Conservation (phyloP, 2,888 invertebrate species). For the Amblyteles armatorius region DNA sequence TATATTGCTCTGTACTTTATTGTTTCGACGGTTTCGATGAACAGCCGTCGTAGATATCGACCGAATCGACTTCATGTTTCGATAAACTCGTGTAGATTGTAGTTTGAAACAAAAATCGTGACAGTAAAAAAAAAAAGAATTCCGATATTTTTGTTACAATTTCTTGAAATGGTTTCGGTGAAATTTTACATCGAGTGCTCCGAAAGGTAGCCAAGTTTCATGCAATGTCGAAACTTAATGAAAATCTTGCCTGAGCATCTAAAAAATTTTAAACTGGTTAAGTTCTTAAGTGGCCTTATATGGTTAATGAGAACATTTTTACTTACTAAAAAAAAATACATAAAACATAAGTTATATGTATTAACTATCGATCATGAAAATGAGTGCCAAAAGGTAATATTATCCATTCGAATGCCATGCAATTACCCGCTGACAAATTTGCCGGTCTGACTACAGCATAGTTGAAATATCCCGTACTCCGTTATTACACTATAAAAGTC, state of each 20-base stretch:
- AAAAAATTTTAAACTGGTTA: neutral
- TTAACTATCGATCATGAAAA: neutral
- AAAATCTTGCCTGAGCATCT: neutral
- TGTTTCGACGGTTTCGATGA: neutral
- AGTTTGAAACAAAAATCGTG: neutral
- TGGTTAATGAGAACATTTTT: neutral
- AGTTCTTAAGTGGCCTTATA: neutral
- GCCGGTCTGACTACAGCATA: neutral
- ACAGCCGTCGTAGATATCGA: slow-evolving; percentile 1
- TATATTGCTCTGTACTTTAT: slow-evolving; percentile 21
- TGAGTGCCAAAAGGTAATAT: neutral
- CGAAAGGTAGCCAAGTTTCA: neutral
- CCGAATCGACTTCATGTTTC: neutral
- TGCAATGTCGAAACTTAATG: neutral
- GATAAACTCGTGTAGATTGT: neutral
- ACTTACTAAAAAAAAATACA: neutral
- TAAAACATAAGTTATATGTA: neutral
- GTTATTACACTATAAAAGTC: neutral
- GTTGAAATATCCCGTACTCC: neutral
- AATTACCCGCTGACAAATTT: neutral
- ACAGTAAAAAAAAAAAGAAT: neutral
- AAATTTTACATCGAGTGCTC: neutral
- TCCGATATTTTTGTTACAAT: neutral
- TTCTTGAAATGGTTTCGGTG: neutral
- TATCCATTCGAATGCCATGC: neutral